Evolutionary conservation across 2,113 vertebrate genomes (phyloP), one percentile per base, ranked within the genome.

Genomic region (Ammospiza caudacuta): DNA sequence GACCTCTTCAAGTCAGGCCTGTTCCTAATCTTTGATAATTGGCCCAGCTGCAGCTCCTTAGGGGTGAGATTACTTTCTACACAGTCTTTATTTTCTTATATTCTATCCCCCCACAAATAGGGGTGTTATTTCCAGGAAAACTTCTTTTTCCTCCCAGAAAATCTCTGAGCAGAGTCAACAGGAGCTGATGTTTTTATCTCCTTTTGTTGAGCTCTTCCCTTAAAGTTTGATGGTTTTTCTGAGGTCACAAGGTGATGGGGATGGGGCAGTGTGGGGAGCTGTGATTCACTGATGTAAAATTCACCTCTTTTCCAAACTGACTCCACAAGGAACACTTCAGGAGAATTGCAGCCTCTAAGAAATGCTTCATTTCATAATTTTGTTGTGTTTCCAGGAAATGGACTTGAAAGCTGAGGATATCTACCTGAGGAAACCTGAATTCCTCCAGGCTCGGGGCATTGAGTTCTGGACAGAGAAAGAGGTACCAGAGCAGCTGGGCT

Each of bases 401-500:
- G 94, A 97, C 80, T 72, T 97, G 83, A 98, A 98, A 70, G 94
- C 97, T 64, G 97, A 97, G 86, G 97, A 94, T 2, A 7, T 98
- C 28, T 97, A 98, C 66, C 93, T 99, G 47, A 98, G 99, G 41
- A 74, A 97, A 13, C 62, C 46, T 35, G 98, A 99, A 54, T 99
- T 99, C 91, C 97, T 98, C 11, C 47, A 97, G 9, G 96, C 97
- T 35, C 90, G 61, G 7, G 94, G 70, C 52, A 98, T 99, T 67
- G 98, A 99, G 64, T 44, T 99, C 68, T 98, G 98, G 98, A 97
- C 89, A 28, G 94, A 97, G 59, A 99, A 98, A 92, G 98, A 99
- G 98, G 99, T 98, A 89, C 91, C 86, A 29, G 55, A 62, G 75
- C n/a, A 37, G 74, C 75, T 57, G 66, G 46, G 28, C 62, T 52